Evolutionary conservation across 2,113 vertebrate species (phyloP).

Genomic region (Cyprinodon tularosa): DNA sequence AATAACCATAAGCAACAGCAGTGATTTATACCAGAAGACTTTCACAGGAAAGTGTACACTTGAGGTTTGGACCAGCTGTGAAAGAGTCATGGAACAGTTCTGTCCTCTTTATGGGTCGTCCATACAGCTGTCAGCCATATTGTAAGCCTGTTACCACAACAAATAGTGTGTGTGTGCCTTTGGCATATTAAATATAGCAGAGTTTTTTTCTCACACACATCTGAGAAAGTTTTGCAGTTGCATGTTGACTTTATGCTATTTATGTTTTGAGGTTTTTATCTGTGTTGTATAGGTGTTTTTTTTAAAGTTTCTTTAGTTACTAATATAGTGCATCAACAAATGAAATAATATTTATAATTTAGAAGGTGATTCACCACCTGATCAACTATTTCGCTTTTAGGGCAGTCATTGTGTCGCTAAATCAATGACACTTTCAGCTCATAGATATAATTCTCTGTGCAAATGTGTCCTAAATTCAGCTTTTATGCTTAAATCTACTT

Average conservation of each 20-base stretch:
- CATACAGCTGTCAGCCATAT: conserved; percentile 68
- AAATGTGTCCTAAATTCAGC: too few species aligned
- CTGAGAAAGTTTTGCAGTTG: not conserved
- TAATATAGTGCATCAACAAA: too few species aligned
- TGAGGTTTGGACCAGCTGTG: conserved; percentile 53
- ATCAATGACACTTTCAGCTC: too few species aligned
- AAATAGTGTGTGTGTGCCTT: conserved; percentile 43
- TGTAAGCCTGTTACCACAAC: conserved; percentile 61
- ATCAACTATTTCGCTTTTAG: too few species aligned
- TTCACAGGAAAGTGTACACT: conserved; percentile 30
- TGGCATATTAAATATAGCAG: conserved; percentile 24
- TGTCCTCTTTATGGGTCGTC: conserved; percentile 46
- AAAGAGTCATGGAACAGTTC: conserved; percentile 47
- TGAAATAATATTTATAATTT: too few species aligned
- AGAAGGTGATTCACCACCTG: too few species aligned
- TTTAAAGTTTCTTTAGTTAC: too few species aligned
- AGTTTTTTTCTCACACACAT: conserved; percentile 24
- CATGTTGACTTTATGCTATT: not conserved
- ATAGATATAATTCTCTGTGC: too few species aligned
- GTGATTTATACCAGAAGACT: conserved; percentile 6
- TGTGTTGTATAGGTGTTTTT: too few species aligned
- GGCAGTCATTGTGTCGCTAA: too few species aligned
- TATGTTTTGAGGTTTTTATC: not conserved
- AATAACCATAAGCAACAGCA: conserved; percentile 12
- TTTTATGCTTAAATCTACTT: too few species aligned